Evolutionary conservation across 2,888 invertebrate genomes (phyloP), one percentile per base, ranked within the genome.

Genomic region (Cosmia trapezina): DNA sequence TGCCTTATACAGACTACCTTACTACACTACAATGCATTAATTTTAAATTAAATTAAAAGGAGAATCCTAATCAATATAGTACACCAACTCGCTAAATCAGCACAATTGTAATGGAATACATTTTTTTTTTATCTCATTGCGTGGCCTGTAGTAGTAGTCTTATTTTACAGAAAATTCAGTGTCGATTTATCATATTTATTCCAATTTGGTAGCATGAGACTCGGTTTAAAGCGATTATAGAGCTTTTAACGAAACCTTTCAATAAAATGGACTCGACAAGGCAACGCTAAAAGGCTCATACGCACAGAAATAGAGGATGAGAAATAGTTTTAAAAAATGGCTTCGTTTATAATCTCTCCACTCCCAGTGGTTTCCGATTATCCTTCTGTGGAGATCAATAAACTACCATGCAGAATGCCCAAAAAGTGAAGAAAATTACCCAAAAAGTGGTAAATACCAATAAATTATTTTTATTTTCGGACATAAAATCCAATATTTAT

Each of bases 321-420:
- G 12, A 70, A 75, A 45, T 54, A 56, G 56, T 67, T n/a, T 6
- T 2, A 63, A 76, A 72, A 81, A 72, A 70, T 60, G 37, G 56
- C 53, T 14, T 11, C 33, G n/a, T 68, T 70, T 78, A 75, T 84
- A 79, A 75, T 75, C 68, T 68, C 37, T 66, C 60, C 60, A 69
- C 57, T 72, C 22, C 11, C 22, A 65, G 62, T 45, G 62, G 61
- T 65, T 70, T 73, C 56, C 72, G 54, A 78, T 73, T 73, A 66
- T 68, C n/a, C 43, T 75, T 76, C 68, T 74, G 76, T 61, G 33
- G 17, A 56, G 59, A 63, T 62, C 60, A 72, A 74, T 60, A 71
- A 64, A 67, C 63, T 71, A 47, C 47, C 11, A 70, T 41, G 22
- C 51, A 51, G 67, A 56, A 61, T 53, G 19, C 22, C 53, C 28